These are phyloP conservation scores for Pristiophorus japonicus DNA, from an alignment of 2,113 vertebrate species.

Conservation along the genomic window DNA sequence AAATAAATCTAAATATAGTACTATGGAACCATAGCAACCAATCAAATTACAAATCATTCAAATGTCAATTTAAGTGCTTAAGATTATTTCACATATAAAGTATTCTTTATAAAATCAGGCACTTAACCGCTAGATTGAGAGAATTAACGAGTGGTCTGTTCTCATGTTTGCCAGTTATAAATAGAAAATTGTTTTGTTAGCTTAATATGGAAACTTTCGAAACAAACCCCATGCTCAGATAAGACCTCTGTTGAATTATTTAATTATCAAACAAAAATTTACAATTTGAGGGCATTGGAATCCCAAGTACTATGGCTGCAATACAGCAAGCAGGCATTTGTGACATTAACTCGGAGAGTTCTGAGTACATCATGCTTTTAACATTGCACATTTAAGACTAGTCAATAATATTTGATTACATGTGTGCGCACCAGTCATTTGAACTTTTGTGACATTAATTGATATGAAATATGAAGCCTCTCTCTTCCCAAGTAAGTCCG, in stretches of 20 bases:
- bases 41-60: neutral
- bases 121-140: neutral
- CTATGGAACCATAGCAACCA: neutral
- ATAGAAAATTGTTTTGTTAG: conserved; percentile 7
- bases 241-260: neutral
- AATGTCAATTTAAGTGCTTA: neutral
- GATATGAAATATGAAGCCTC: neutral
- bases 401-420: neutral
- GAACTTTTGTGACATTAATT: neutral
- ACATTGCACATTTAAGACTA: neutral
- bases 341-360: neutral
- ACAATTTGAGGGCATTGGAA: neutral
- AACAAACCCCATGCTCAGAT: neutral
- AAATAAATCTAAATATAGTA: neutral
- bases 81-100: neutral
- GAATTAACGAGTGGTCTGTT: neutral
- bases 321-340: neutral
- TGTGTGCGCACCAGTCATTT: neutral
- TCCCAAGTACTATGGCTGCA: neutral
- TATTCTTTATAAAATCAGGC: neutral
- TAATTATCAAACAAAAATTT: neutral
- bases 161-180: neutral
- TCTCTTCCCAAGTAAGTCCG: neutral
- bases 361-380: neutral
- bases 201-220: conserved; percentile 14